These are phyloP conservation scores for Regulus satrapa DNA, from an alignment of 2,113 vertebrate species.

Conservation along the genomic window DNA sequence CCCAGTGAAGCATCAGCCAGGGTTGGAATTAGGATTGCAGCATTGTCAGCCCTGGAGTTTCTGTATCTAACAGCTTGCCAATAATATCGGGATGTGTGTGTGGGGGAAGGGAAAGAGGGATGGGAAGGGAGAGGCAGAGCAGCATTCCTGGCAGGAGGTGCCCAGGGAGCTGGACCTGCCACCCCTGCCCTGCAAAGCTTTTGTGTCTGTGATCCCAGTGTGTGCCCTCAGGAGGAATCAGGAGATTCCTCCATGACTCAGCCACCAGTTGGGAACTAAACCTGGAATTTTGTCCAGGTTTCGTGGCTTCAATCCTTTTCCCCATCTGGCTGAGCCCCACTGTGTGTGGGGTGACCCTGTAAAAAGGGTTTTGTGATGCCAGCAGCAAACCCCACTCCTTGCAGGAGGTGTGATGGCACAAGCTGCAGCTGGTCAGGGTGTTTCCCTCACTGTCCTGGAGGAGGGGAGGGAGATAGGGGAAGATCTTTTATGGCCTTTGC, in stretches of 20 bases:
- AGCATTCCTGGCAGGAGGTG: not conserved
- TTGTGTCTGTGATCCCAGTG: rapidly evolving
- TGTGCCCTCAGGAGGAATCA: not conserved
- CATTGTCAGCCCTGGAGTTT: not conserved
- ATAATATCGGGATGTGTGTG: not conserved
- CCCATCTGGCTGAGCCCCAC: rapidly evolving
- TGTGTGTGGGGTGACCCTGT: no score
- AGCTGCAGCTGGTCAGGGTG: not conserved
- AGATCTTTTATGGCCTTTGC: not conserved
- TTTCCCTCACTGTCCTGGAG: not conserved
- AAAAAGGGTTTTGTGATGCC: not conserved
- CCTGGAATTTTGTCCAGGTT: not conserved
- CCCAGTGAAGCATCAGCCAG: not conserved
- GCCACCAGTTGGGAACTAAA: not conserved
- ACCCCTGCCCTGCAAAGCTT: not conserved
- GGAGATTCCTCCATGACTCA: rapidly evolving
- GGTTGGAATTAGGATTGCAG: not conserved
- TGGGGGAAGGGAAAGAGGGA: not conserved
- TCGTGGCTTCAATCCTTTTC: not conserved
- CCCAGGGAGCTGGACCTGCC: not conserved
- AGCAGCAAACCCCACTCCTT: not conserved
- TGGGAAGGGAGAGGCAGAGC: not conserved
- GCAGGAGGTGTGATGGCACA: not conserved
- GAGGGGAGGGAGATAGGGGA: not conserved
- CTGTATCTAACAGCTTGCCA: not conserved